These are phyloP conservation scores for Leuciscus waleckii DNA, from an alignment of 2,797 vertebrate genomes.

Conservation along the genomic window DNA sequence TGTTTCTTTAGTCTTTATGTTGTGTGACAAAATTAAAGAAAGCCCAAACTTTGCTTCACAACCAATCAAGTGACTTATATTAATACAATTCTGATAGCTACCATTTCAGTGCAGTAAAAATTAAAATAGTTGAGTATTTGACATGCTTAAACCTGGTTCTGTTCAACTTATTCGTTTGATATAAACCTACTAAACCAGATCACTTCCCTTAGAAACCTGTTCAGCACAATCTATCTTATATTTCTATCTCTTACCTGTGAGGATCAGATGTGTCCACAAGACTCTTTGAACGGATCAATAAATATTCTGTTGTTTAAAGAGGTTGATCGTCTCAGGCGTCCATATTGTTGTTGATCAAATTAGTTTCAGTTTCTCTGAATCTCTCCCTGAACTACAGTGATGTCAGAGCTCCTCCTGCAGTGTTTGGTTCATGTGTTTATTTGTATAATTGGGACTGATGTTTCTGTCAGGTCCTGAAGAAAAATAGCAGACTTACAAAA, in stretches of 20 bases:
- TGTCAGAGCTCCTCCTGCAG: neutral
- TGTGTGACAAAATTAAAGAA: too few species aligned
- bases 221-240: neutral
- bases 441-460: too few species aligned
- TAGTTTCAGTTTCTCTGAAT: neutral
- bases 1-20: too few species aligned
- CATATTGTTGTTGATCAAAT: neutral
- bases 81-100: too few species aligned
- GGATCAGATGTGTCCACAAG: neutral
- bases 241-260: slow-evolving; percentile 20
- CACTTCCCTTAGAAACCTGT: neutral
- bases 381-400: neutral
- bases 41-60: too few species aligned
- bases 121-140: too few species aligned
- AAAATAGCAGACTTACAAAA: too few species aligned
- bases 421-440: too few species aligned
- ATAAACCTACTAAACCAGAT: neutral
- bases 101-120: too few species aligned
- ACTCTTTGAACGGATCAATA: neutral
- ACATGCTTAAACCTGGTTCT: too few species aligned
- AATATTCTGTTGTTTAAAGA: neutral
- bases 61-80: too few species aligned
- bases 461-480: neutral
- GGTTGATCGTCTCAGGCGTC: neutral
- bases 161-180: neutral